Evolutionary conservation across 2,888 invertebrate genomes (phyloP).

Genomic region (Kuschelorhynchus macadamiae): DNA sequence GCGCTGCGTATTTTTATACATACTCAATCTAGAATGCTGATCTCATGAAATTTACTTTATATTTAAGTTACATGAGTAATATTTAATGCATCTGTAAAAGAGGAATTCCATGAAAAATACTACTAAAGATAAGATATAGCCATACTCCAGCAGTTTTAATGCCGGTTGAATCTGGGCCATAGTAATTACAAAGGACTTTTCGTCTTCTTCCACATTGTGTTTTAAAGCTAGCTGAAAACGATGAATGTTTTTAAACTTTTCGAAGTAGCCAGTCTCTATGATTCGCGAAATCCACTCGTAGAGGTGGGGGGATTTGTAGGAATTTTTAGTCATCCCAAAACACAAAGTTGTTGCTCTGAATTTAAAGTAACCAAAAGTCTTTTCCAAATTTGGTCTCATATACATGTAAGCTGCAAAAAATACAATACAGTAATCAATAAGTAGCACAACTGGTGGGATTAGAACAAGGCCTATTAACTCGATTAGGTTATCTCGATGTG

Average conservation of each 20-base stretch:
- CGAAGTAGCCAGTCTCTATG: not conserved
- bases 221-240: not conserved
- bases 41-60: too few species aligned
- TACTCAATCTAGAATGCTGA: too few species aligned
- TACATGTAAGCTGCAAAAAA: too few species aligned
- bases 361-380: slow-evolving; percentile 2
- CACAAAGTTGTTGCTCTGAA: too few species aligned
- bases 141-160: not conserved
- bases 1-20: too few species aligned
- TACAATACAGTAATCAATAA: too few species aligned
- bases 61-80: too few species aligned
- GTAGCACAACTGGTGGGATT: too few species aligned
- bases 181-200: not conserved
- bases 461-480: too few species aligned
- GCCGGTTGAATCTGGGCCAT: not conserved
- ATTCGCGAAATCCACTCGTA: slow-evolving; percentile 3
- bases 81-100: too few species aligned
- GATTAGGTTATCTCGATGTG: too few species aligned
- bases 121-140: not conserved
- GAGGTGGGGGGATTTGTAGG: not conserved
- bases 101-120: not conserved
- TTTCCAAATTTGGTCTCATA: slow-evolving; percentile 2
- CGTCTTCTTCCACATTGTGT: not conserved
- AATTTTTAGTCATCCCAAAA: slow-evolving; percentile 4
- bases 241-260: slow-evolving; percentile 4